Evolutionary conservation across 2,797 vertebrate genomes (phyloP).

Genomic region (Poecilia picta): DNA sequence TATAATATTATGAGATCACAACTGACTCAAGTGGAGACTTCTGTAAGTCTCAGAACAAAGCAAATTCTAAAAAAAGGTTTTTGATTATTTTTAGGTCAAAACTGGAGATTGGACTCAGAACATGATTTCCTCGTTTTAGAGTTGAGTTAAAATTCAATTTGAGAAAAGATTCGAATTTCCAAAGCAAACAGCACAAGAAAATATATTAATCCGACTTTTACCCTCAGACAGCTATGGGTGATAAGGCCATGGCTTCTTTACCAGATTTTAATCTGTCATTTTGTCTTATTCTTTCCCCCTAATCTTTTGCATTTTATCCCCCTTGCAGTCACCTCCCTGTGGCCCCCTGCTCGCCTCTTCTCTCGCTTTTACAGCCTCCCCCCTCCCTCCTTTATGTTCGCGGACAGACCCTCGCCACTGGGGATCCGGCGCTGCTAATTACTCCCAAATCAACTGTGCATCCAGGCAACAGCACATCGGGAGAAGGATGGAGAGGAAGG

Average conservation of each 20-base stretch:
- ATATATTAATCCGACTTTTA: slow-evolving; percentile 6
- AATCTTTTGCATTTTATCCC: slow-evolving; percentile 7
- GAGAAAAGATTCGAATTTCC: slow-evolving; percentile 17
- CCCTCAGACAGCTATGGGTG: slow-evolving; percentile 7
- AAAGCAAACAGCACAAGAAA: slow-evolving; percentile 1
- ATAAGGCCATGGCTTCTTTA: slow-evolving; percentile 4
- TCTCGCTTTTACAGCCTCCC: slow-evolving; percentile 14
- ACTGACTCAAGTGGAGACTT: background rate
- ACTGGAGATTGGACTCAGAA: background rate
- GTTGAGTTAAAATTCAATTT: background rate
- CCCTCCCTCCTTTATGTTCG: slow-evolving; percentile 49
- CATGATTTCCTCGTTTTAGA: background rate
- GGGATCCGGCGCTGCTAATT: slow-evolving; percentile 78
- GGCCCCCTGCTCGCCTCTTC: slow-evolving; percentile 21
- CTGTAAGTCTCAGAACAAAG: background rate
- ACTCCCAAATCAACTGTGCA: slow-evolving; percentile 69
- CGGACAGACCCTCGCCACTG: slow-evolving; percentile 52
- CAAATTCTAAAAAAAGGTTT: background rate
- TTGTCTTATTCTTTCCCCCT: slow-evolving; percentile 1
- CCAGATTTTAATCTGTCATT: slow-evolving; percentile 10
- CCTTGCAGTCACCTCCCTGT: slow-evolving; percentile 3
- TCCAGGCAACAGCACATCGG: slow-evolving; percentile 66
- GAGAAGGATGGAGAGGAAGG: slow-evolving; percentile 26
- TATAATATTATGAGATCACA: background rate
- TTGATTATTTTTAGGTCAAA: background rate